Base-by-base conservation (phyloP, 2,888 invertebrate species). In the Clepsis dumicolana region DNA sequence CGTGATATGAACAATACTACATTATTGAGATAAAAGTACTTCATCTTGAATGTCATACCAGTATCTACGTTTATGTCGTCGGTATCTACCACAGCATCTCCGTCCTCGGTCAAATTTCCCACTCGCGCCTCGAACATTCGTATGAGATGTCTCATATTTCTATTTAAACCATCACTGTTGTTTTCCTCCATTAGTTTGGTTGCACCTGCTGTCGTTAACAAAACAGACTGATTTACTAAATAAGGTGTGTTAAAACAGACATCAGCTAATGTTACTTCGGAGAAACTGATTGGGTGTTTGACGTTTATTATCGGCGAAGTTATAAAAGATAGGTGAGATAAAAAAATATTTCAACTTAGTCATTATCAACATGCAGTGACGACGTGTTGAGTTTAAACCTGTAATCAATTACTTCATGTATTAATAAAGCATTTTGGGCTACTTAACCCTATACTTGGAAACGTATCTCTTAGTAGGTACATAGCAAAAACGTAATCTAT, bases 71-170 rank as follows among this genome's bases (percentile, higher is more conserved):
- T 61, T 72, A 38, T n/a, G 73, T 73, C 74, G 18, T 63, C 71
- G 56, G 75, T 73, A 74, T 84, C 82, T 73, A 78, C 76, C 18
- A 74, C 77, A 32, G 8, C 41, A 68, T 84, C 81, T 63, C 79
- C 81, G 54, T 79, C 83, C 52, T 80, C 83, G 12, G 68, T 66
- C 24, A 71, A 63, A 72, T 80, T 85, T 29, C 21, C 27, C n/a
- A 72, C 74, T 35, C 83, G 81, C n/a, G 81, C 74, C 77, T 93
- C 93, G 68, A 91, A 93, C 82, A 91, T 86, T 72, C 90, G 80
- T 75, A 93, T 93, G 35, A 92, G 82, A 75, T 86, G 77, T 57
- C 83, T 82, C 85, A 89, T 87, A 70, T 89, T 87, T 62, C 73
- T 83, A 69, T 88, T 86, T 65, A 73, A 82, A 48, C 74, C 77